These are phyloP conservation scores for Misgurnus mizolepis DNA, from an alignment of 2,113 vertebrate species.

Conservation along the genomic window DNA sequence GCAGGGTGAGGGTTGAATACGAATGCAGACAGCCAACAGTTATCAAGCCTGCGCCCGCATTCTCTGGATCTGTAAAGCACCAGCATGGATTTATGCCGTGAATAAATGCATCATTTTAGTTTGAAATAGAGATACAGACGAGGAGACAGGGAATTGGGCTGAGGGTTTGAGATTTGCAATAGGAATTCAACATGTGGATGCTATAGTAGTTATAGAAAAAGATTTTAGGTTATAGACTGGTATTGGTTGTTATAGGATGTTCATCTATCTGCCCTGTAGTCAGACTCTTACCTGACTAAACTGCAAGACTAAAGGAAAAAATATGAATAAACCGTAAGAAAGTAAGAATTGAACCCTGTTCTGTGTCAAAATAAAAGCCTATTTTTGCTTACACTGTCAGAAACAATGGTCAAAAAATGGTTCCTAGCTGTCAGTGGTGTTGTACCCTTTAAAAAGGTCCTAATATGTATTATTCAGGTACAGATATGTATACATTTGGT, in stretches of 20 bases:
- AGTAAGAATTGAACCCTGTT: no score
- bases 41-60: constrained; percentile 44
- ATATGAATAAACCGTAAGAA: no score
- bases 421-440: no score
- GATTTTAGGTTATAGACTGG: constrained; percentile 53
- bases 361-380: no score
- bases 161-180: constrained; percentile 19
- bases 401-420: no score
- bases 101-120: constrained; percentile 13
- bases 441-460: no score
- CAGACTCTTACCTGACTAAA: no score
- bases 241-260: constrained; percentile 63
- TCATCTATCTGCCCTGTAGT: background rate
- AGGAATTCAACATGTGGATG: constrained; percentile 23
- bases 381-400: no score
- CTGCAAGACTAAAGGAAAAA: no score
- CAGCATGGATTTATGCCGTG: background rate
- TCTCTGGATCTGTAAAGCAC: background rate
- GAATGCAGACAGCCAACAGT: constrained; percentile 54
- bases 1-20: constrained; percentile 53
- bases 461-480: no score
- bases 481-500: no score
- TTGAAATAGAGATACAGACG: constrained; percentile 14
- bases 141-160: constrained; percentile 48
- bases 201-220: background rate